These are phyloP conservation scores for Theocolax elegans DNA, from an alignment of 1,140 invertebrate species.

Conservation along the genomic window DNA sequence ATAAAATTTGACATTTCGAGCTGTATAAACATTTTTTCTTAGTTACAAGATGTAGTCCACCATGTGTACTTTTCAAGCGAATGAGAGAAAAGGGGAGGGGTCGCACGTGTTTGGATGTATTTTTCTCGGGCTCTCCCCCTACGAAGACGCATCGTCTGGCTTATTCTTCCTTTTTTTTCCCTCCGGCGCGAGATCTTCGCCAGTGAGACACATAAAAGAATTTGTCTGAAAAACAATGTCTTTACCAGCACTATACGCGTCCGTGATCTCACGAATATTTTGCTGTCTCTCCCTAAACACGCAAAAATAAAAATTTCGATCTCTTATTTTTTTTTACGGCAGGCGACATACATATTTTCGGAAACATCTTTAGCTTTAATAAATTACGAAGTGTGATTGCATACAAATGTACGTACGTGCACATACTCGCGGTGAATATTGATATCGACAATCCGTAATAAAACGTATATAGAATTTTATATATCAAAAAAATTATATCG, in stretches of 20 bases:
- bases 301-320: neutral
- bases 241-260: neutral
- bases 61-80: conserved; percentile 16
- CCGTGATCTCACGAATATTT: no score
- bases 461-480: conserved; percentile 36
- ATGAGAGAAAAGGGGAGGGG: neutral
- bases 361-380: conserved; percentile 32
- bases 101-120: conserved; percentile 19
- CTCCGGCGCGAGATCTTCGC: conserved; percentile 22
- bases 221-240: conserved; percentile 38
- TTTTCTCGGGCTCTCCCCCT: conserved; percentile 1
- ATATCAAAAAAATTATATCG: no score
- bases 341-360: conserved; percentile 1
- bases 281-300: neutral
- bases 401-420: neutral
- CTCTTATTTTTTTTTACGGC: conserved; percentile 16
- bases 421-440: conserved; percentile 18
- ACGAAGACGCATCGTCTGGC: neutral
- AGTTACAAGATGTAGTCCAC: no score
- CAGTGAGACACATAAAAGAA: conserved; percentile 30
- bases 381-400: conserved; percentile 24
- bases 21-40: no score
- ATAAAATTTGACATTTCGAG: no score
- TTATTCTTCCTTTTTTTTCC: neutral
- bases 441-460: conserved; percentile 26